Evolutionary conservation across 2,113 vertebrate genomes (phyloP).

Genomic region (Phasianus colchicus): DNA sequence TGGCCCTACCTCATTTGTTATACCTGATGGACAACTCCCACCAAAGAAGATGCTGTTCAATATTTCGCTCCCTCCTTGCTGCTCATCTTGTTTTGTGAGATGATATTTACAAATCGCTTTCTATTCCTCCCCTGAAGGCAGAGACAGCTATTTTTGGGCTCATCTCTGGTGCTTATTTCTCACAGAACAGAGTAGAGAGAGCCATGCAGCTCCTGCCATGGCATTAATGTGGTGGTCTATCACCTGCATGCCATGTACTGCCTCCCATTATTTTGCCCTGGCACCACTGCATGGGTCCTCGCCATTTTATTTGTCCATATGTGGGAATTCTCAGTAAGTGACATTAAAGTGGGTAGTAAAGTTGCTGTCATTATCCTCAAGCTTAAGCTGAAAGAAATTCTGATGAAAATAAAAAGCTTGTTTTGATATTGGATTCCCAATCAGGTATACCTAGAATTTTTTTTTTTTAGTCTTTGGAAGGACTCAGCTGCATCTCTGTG

Average conservation of each 20-base stretch:
- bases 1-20: accelerated
- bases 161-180: neutral
- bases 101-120: neutral
- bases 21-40: neutral
- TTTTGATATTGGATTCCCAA: neutral
- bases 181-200: neutral
- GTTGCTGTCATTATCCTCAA: neutral
- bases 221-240: neutral
- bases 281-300: neutral
- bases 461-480: neutral
- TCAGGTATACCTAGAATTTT: neutral
- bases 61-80: neutral
- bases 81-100: neutral
- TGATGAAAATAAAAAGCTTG: neutral
- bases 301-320: neutral
- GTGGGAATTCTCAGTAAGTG: neutral
- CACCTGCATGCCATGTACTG: neutral
- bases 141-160: neutral
- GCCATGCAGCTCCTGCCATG: neutral
- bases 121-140: neutral
- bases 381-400: neutral
- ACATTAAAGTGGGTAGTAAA: neutral
- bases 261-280: neutral
- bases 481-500: neutral
- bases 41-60: neutral